Conservation (phyloP, 2,113 vertebrate genomes). For the Ciconia stormi region DNA sequence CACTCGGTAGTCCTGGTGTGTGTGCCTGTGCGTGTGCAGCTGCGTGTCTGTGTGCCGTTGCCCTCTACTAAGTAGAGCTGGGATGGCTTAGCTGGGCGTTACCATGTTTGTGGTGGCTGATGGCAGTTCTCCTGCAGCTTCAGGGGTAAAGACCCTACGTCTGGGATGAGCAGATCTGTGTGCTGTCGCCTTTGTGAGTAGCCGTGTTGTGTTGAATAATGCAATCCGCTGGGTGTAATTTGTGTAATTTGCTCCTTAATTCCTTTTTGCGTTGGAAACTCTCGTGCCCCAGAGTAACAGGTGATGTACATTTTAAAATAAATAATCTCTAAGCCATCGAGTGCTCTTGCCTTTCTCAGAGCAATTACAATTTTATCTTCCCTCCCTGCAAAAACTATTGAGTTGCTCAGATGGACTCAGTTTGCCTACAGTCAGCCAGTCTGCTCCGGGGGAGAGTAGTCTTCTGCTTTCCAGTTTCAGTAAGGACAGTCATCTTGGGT, state of each 20-base stretch:
- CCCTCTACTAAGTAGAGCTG: not conserved
- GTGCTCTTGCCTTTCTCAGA: not conserved
- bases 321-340: not conserved
- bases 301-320: not conserved
- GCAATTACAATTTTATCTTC: not conserved
- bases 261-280: not conserved
- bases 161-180: not conserved
- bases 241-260: not conserved
- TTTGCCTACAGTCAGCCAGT: not conserved
- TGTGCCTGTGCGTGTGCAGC: not conserved
- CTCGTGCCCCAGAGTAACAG: not conserved
- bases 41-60: not conserved
- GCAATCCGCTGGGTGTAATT: not conserved
- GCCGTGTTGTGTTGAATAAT: not conserved
- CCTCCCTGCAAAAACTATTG: not conserved
- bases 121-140: not conserved
- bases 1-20: rapidly evolving
- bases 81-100: not conserved
- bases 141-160: rapidly evolving
- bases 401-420: not conserved
- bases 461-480: not conserved
- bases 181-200: not conserved
- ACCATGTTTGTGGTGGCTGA: not conserved
- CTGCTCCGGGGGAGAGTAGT: not conserved
- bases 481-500: not conserved